Evolutionary conservation across 2,797 vertebrate species (phyloP).

Genomic region (Sphenopsis melanotis): DNA sequence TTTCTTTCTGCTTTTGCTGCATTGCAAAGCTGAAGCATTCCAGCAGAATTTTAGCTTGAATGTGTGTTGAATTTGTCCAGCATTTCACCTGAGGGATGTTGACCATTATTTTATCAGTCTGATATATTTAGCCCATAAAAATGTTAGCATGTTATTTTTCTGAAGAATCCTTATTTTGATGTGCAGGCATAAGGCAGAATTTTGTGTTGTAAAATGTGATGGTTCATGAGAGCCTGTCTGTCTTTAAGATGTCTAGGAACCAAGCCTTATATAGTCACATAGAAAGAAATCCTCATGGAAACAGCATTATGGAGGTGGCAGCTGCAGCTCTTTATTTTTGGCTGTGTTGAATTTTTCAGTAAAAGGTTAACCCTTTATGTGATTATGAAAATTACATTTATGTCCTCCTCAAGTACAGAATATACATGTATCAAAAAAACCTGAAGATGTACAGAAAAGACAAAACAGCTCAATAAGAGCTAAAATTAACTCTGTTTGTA

Average conservation of each 20-base stretch:
- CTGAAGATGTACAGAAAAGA: background rate
- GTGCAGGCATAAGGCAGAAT: background rate
- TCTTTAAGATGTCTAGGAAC: slow-evolving; percentile 31
- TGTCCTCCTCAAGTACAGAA: background rate
- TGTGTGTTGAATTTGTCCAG: background rate
- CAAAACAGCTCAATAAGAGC: background rate
- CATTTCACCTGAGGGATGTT: background rate
- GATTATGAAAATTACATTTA: background rate
- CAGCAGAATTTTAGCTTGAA: background rate
- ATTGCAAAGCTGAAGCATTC: background rate
- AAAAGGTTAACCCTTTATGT: slow-evolving; percentile 29
- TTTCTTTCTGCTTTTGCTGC: background rate
- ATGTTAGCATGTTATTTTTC: background rate
- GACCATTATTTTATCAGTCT: background rate
- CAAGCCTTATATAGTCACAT: slow-evolving; percentile 46
- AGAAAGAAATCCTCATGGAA: slow-evolving; percentile 62
- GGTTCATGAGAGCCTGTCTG: slow-evolving; percentile 14
- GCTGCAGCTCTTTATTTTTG: slow-evolving; percentile 45
- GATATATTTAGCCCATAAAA: background rate
- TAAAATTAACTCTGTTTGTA: background rate
- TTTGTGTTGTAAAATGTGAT: background rate
- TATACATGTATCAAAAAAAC: background rate
- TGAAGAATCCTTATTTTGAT: background rate
- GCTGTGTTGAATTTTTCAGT: slow-evolving; percentile 26
- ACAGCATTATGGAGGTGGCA: slow-evolving; percentile 52